Base-by-base conservation (phyloP, 2,797 vertebrate species). In the Megalops cyprinoides region DNA sequence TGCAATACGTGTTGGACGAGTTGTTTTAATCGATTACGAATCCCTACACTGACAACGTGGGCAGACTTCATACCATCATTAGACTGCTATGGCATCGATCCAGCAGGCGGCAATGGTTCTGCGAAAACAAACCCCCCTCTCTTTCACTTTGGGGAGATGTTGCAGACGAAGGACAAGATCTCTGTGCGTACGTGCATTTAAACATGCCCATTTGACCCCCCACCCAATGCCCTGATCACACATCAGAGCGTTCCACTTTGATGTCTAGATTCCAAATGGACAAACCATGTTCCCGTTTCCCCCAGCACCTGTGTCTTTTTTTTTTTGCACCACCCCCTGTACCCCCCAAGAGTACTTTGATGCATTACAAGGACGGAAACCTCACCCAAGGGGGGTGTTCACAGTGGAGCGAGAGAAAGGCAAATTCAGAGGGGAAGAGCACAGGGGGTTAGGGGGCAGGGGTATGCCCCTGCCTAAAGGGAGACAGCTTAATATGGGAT, bases 251-350 rank as follows among this genome's bases (percentile, higher is more conserved):
- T 37, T 67, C 20, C 14, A 20, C 2, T 20, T 5, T 28, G 25
- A 14, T 1, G 62, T 67, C 3, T 18, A 34, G 4, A 67, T 12
- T 62, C 62, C 34, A 37, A 67, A 67, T 67, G 62, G 62, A 67
- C 34, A 67, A 67, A 67, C 62, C 62, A 18, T 67, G 62, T 67
- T 67, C 62, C n/a, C n/a, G n/a, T n/a, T n/a, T n/a, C n/a, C n/a
- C n/a, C n/a, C n/a, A n/a, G n/a, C n/a, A n/a, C n/a, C n/a, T n/a
- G n/a, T n/a, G n/a, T n/a, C n/a, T n/a, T n/a, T n/a, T n/a, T n/a
- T n/a, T n/a, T n/a, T n/a, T n/a, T n/a, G n/a, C n/a, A n/a, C n/a
- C n/a, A n/a, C n/a, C n/a, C n/a, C n/a, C n/a, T n/a, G n/a, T n/a
- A n/a, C n/a, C n/a, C n/a, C n/a, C n/a, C n/a, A n/a, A n/a, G n/a